Evolutionary conservation across 2,797 vertebrate species (phyloP), one percentile per base, ranked within the genome.

Genomic region (Cirrhinus mrigala): DNA sequence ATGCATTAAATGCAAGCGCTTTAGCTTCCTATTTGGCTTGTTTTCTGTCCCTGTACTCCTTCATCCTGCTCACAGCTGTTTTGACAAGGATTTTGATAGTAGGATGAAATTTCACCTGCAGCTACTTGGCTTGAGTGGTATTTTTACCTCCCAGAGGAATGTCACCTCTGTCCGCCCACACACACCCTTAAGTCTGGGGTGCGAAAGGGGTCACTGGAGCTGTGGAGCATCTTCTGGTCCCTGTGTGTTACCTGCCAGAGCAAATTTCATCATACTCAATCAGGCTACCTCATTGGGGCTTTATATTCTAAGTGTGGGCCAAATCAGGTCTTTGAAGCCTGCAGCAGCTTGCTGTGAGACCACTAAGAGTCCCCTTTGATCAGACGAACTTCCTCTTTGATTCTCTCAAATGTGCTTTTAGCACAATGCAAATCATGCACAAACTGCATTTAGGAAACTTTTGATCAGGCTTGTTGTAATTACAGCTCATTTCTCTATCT

Each of bases 61-160:
- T 75, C 56, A 18, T 84, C 29, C 48, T 3, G n/a, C 79, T 18
- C 79, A 60, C 66, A 52, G 77, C 81, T 29, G 1, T 64, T 85
- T 83, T 58, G 48, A 81, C 76, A 71, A 86, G 81, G 33, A 56
- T 89, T 86, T 88, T 91, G 87, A 77, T 15, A 79, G 85, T 81
- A 77, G 92, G 91, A 90, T 94, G 93, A 94, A 94, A 94, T 94
- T 93, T 93, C 91, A 93, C 92, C 94, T 94, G 92, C 91, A 92
- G 92, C 90, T 87, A 89, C 80, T 68, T 89, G 88, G 82, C 83
- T 85, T 88, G 82, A 84, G 89, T 89, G 89, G 90, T 94, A 95
- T 95, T 94, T 95, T 94, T 94, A 93, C 93, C 93, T 90, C 88
- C 85, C 82, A 52, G 76, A 84, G 90, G 93, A 93, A 94, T 94